phyloP scores from a whole-genome alignment of 2,888 invertebrate species.

The Drosophila incognita region DNA sequence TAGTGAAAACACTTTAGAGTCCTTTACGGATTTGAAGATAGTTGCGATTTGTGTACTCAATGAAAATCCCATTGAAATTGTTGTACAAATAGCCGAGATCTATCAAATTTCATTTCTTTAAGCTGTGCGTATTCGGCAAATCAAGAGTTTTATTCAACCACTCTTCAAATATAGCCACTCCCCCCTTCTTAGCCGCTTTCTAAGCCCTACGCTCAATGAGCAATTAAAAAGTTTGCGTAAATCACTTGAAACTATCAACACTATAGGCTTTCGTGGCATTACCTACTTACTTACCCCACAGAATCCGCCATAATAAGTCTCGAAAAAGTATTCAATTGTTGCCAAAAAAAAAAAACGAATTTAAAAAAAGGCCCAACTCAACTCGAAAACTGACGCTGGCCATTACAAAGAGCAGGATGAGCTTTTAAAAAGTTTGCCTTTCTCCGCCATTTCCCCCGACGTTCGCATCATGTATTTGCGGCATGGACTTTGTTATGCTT shows the following conservation, averaged over 20 bases:
- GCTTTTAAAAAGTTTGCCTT: conserved; percentile 50
- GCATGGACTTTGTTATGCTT: conserved; percentile 28
- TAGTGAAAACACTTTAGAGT: neutral
- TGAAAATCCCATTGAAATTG: neutral
- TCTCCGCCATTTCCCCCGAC: neutral
- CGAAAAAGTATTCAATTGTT: conserved; percentile 60
- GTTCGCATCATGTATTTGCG: conserved; percentile 3
- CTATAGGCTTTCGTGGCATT: conserved; percentile 51
- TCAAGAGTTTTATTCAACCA: neutral
- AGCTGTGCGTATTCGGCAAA: neutral
- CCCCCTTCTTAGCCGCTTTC: neutral
- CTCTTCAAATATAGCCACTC: neutral
- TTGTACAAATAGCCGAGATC: neutral
- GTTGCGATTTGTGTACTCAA: neutral
- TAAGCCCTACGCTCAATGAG: conserved; percentile 6
- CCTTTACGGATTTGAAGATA: neutral
- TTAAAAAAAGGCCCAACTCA: neutral
- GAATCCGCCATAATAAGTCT: conserved; percentile 42
- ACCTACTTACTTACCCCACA: conserved; percentile 13
- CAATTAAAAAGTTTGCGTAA: conserved; percentile 55
- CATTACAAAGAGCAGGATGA: conserved; percentile 46
- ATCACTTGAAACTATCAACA: conserved; percentile 59
- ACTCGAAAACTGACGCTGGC: conserved; percentile 33
- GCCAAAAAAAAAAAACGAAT: conserved; percentile 32
- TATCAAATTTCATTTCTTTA: neutral